Evolutionary conservation across 1,140 invertebrate species (phyloP).

Genomic region (Helicoverpa armigera): DNA sequence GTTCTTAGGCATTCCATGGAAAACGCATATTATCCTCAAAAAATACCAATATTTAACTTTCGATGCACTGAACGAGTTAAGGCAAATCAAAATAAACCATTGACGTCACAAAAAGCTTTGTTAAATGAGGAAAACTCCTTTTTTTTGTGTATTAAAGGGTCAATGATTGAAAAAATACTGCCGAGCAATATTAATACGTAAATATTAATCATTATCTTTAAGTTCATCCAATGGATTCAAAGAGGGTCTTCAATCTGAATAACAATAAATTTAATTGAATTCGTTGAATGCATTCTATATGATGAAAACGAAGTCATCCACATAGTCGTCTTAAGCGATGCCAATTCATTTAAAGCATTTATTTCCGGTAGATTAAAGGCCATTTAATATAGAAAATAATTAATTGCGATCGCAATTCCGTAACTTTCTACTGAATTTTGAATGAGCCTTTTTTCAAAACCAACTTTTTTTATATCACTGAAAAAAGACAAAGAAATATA

Average conservation of each 20-base stretch:
- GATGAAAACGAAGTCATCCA: background rate
- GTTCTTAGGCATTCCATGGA: too few relatives aligned
- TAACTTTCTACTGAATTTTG: too few relatives aligned
- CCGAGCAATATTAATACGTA: background rate
- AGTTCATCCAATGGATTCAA: background rate
- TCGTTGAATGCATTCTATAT: background rate
- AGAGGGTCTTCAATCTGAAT: background rate
- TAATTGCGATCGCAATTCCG: too few relatives aligned
- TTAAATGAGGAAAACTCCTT: conserved; percentile 28
- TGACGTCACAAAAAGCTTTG: conserved; percentile 30
- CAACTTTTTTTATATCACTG: background rate
- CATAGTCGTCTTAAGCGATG: background rate
- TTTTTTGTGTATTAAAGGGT: background rate
- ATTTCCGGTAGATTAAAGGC: conserved; percentile 9
- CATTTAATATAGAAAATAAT: background rate
- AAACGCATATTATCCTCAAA: too few relatives aligned
- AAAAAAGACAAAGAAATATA: background rate
- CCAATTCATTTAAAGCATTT: background rate
- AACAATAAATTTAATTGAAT: background rate
- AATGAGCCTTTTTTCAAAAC: background rate
- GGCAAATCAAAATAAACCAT: conserved; percentile 5
- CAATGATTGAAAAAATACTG: conserved; percentile 5
- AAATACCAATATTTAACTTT: too few relatives aligned
- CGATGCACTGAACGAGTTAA: background rate
- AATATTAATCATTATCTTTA: background rate